Conservation (phyloP, 2,113 vertebrate species). For the Spizaetus ornatus region DNA sequence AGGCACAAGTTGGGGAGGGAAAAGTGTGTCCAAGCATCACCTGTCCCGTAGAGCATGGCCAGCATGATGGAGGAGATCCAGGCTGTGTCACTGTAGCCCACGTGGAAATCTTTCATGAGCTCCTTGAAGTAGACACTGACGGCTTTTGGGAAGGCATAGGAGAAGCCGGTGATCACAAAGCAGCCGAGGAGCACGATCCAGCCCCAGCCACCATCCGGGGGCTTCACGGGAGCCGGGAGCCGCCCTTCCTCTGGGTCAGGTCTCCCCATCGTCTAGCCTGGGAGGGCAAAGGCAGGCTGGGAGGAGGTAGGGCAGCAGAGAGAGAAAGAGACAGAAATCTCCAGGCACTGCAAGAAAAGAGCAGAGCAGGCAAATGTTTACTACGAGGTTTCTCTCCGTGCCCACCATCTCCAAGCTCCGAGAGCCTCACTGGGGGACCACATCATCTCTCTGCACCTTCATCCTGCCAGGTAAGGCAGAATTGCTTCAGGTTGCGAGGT, state of each 20-base stretch:
- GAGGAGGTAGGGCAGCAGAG: background rate
- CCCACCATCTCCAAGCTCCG: background rate
- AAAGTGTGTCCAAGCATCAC: constrained; percentile 37
- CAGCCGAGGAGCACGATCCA: constrained; percentile 75
- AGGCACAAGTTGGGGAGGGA: background rate
- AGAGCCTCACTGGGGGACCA: background rate
- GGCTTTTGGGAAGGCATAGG: constrained; percentile 80
- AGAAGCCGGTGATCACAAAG: constrained; percentile 78
- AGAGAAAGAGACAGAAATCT: background rate
- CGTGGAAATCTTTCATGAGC: constrained; percentile 75
- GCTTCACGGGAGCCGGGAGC: constrained; percentile 30
- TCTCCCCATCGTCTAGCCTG: constrained; percentile 61
- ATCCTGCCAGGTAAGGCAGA: background rate
- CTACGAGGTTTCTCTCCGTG: background rate
- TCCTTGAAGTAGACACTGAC: constrained; percentile 81
- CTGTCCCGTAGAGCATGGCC: constrained; percentile 80
- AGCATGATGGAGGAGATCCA: constrained; percentile 83
- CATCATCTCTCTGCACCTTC: background rate
- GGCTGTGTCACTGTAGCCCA: constrained; percentile 81
- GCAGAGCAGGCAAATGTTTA: background rate
- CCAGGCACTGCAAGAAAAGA: background rate
- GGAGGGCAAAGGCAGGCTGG: background rate
- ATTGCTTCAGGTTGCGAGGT: background rate
- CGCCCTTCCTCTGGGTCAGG: constrained; percentile 38
- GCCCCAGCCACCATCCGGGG: constrained; percentile 78